A percentile compares a stretch with the other conserved stretches of the same genome.
These are phyloP conservation scores for Hirundichthys speculiger DNA, from an alignment of 2,113 vertebrate genomes.

Conservation along the genomic window DNA sequence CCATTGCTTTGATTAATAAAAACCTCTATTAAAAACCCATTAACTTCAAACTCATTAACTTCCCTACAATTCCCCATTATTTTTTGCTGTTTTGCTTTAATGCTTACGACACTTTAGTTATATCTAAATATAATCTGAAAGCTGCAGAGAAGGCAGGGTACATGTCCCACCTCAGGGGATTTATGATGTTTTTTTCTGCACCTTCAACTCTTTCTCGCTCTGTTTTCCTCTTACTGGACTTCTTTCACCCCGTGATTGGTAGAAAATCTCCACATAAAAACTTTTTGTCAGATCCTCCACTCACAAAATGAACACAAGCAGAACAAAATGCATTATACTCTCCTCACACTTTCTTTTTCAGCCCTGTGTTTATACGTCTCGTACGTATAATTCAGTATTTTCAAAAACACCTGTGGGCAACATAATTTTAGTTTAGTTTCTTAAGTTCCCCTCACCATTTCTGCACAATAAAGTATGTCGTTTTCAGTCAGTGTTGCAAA, in stretches of 20 bases:
- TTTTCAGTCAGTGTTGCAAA: neutral
- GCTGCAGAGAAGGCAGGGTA: slow-evolving; percentile 1
- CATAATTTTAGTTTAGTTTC: slow-evolving; percentile 3
- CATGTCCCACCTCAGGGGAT: slow-evolving; percentile 3
- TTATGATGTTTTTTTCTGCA: slow-evolving; percentile 8
- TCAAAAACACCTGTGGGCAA: neutral
- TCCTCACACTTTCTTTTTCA: too few species aligned
- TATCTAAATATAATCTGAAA: slow-evolving; percentile 24
- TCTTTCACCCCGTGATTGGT: neutral
- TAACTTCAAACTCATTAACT: slow-evolving; percentile 33
- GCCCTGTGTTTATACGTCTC: too few species aligned
- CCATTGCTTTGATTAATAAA: slow-evolving; percentile 42
- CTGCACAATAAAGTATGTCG: slow-evolving; percentile 2
- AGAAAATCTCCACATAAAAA: neutral
- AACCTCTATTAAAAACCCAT: too few species aligned
- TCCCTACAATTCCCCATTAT: neutral
- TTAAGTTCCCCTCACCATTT: too few species aligned
- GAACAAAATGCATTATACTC: too few species aligned
- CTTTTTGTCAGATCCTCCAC: too few species aligned
- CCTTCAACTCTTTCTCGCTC: neutral
- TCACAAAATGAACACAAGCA: neutral
- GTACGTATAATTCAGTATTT: neutral
- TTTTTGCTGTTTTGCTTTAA: neutral
- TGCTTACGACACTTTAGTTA: neutral
- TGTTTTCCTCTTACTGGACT: slow-evolving; percentile 9